Evolutionary conservation across 2,113 vertebrate species (phyloP).

Genomic region (Platanista minor): DNA sequence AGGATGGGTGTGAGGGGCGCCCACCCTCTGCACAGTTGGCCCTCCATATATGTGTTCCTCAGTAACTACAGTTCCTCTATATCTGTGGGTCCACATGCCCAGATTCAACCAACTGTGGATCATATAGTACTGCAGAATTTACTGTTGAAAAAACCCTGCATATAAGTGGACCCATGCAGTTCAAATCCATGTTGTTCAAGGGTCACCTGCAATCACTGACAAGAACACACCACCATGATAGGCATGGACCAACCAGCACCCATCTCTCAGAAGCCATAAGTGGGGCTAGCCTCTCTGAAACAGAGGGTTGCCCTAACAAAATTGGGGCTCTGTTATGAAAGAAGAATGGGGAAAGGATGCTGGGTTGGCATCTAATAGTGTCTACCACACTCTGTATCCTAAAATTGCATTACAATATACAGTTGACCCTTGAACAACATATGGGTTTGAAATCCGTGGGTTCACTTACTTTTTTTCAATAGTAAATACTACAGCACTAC

Average conservation of each 20-base stretch:
- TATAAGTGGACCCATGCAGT: neutral
- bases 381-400: neutral
- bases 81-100: neutral
- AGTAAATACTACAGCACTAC: neutral
- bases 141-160: neutral
- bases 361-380: neutral
- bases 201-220: neutral
- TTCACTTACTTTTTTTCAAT: neutral
- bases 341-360: neutral
- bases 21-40: neutral
- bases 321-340: neutral
- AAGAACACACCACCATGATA: neutral
- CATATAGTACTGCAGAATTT: neutral
- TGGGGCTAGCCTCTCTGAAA: neutral
- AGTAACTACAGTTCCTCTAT: neutral
- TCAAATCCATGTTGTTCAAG: neutral
- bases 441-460: neutral
- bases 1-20: neutral
- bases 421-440: neutral
- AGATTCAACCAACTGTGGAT: neutral
- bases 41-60: neutral
- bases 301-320: neutral
- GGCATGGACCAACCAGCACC: neutral
- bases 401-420: neutral
- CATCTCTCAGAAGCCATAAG: neutral